phyloP scores from a whole-genome alignment of 2,888 invertebrate species.

The Hyalella azteca region DNA sequence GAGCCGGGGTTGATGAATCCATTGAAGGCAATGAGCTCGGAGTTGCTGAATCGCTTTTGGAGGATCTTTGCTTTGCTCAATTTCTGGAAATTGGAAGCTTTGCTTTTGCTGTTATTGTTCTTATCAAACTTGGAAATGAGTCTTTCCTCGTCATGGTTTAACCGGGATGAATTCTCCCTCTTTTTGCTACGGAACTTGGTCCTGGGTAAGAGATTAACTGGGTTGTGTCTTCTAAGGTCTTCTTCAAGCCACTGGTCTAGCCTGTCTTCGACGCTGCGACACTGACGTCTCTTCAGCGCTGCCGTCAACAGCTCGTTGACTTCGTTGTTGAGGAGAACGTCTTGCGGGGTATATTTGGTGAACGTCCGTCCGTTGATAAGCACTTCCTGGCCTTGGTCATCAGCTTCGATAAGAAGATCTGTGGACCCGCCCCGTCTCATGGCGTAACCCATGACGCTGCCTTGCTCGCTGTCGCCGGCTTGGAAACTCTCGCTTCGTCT shows the following conservation, averaged over 20 bases:
- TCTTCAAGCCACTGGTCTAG: conserved; percentile 55
- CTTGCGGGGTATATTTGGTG: conserved; percentile 55
- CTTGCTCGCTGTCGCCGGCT: conserved; percentile 48
- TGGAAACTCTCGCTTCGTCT: conserved; percentile 55
- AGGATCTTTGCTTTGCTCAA: not conserved
- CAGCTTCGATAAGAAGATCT: conserved; percentile 47
- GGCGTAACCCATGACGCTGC: conserved; percentile 52
- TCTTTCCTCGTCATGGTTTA: conserved; percentile 43
- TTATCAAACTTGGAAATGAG: conserved; percentile 32
- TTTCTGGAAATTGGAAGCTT: conserved; percentile 2
- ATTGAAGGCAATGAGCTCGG: conserved; percentile 51
- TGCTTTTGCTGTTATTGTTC: conserved; percentile 38
- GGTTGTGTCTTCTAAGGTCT: conserved; percentile 27
- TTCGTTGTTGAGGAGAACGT: conserved; percentile 50
- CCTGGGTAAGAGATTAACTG: not conserved
- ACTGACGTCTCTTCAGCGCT: conserved; percentile 52
- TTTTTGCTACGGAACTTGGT: conserved; percentile 4
- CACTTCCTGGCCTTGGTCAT: conserved; percentile 47
- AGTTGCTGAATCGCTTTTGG: conserved; percentile 25
- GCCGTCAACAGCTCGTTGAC: conserved; percentile 54
- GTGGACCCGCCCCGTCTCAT: conserved; percentile 45
- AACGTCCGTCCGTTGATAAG: conserved; percentile 56
- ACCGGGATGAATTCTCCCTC: conserved; percentile 1
- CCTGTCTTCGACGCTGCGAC: conserved; percentile 56
- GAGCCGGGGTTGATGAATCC: conserved; percentile 53